phyloP scores from a whole-genome alignment of 2,888 invertebrate species.

The Macrophya annulata region DNA sequence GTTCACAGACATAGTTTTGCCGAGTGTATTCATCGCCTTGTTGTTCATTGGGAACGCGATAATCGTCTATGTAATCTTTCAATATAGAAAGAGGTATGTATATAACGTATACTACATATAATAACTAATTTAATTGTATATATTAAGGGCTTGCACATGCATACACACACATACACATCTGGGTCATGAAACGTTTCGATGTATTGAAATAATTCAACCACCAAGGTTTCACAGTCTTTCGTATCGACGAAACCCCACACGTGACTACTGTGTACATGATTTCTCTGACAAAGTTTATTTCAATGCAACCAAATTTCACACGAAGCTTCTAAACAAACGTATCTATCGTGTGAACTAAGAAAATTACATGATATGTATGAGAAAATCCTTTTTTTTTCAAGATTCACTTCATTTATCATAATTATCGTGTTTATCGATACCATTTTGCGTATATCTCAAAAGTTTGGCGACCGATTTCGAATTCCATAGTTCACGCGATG shows the following conservation, averaged over 20 bases:
- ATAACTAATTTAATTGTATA: conserved; percentile 63
- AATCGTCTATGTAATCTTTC: conserved; percentile 88
- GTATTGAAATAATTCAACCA: background rate
- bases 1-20: conserved; percentile 86
- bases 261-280: background rate
- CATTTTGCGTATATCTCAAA: too few species aligned
- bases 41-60: conserved; percentile 88
- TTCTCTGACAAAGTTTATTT: background rate
- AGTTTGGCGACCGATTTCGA: too few species aligned
- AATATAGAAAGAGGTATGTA: conserved; percentile 85
- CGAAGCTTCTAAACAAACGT: too few species aligned
- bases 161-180: too few species aligned
- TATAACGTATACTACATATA: background rate
- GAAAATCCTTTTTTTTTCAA: too few species aligned
- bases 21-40: conserved; percentile 86
- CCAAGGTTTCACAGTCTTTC: background rate
- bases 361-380: too few species aligned
- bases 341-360: too few species aligned
- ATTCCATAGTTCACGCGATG: too few species aligned
- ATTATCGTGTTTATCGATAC: too few species aligned
- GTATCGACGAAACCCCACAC: too few species aligned
- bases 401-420: too few species aligned
- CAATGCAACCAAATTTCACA: background rate
- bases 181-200: background rate
- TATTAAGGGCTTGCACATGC: background rate